These are phyloP conservation scores for Cybosia mesomella DNA, from an alignment of 2,888 invertebrate species.

Conservation along the genomic window DNA sequence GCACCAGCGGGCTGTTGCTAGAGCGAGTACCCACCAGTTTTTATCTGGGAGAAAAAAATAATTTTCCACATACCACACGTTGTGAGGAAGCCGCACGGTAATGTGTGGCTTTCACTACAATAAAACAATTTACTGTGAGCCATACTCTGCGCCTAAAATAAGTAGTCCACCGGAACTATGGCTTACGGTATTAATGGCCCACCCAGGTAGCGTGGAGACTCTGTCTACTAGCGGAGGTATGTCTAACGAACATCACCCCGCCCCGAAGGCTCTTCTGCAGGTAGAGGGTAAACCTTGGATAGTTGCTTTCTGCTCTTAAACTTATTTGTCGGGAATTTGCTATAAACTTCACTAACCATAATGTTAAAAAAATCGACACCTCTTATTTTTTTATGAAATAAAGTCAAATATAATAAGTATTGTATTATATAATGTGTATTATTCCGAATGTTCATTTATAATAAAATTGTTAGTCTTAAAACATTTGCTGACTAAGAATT, in stretches of 20 bases:
- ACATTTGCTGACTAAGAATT: too few species aligned
- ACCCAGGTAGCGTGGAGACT: background rate
- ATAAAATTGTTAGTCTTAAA: too few species aligned
- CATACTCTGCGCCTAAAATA: background rate
- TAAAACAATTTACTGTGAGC: background rate
- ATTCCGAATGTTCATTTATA: too few species aligned
- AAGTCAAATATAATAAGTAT: too few species aligned
- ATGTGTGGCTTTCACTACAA: background rate
- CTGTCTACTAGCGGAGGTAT: background rate
- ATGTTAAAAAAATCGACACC: too few species aligned
- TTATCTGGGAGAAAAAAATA: too few species aligned
- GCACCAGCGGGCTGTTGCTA: background rate
- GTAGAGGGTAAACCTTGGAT: background rate
- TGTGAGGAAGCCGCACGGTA: background rate
- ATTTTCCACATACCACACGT: too few species aligned
- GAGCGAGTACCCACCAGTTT: background rate
- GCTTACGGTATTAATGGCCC: background rate
- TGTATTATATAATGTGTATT: too few species aligned
- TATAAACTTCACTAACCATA: too few species aligned
- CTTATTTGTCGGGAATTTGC: too few species aligned
- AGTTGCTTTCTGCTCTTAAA: too few species aligned
- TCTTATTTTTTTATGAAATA: too few species aligned
- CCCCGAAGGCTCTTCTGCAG: background rate
- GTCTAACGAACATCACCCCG: background rate
- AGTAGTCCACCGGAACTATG: slow-evolving; percentile 1